Evolutionary conservation across 2,888 invertebrate genomes (phyloP).

Genomic region (Synergus umbraculus): DNA sequence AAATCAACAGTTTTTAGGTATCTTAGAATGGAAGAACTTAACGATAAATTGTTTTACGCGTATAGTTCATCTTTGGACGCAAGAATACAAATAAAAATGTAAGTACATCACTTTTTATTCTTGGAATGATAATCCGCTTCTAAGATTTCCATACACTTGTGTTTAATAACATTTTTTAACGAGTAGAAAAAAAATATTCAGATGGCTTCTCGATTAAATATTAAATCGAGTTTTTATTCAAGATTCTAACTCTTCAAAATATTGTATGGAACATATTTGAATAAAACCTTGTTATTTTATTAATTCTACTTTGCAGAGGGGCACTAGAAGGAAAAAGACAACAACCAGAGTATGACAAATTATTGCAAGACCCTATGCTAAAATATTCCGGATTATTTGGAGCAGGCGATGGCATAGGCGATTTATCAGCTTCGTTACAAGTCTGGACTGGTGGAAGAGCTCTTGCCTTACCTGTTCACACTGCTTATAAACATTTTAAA

Average conservation of each 20-base stretch:
- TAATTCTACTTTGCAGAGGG: slow-evolving; percentile 82
- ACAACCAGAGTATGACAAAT: slow-evolving; percentile 91
- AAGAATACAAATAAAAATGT: slow-evolving; percentile 95
- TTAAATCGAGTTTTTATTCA: not conserved
- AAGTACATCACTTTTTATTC: slow-evolving; percentile 75
- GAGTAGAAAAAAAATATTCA: not conserved
- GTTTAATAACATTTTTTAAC: not conserved
- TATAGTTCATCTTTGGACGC: slow-evolving; percentile 94
- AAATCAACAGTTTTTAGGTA: not conserved
- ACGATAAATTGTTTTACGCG: slow-evolving; percentile 90
- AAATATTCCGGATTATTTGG: slow-evolving; percentile 94
- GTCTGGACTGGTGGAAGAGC: slow-evolving; percentile 89
- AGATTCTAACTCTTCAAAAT: not conserved
- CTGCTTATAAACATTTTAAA: slow-evolving; percentile 94
- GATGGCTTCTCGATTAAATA: not conserved
- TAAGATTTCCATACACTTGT: slow-evolving; percentile 1
- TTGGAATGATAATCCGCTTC: slow-evolving; percentile 21
- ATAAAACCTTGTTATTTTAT: slow-evolving; percentile 34
- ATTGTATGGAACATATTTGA: not conserved
- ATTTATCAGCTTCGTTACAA: slow-evolving; percentile 93
- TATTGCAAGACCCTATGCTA: slow-evolving; percentile 92
- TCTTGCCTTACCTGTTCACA: slow-evolving; percentile 90
- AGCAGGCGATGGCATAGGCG: slow-evolving; percentile 85
- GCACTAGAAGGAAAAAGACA: slow-evolving; percentile 94
- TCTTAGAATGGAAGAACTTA: slow-evolving; percentile 84